phyloP scores from a whole-genome alignment of 2,113 vertebrate species.

The Eurystomus gularis region DNA sequence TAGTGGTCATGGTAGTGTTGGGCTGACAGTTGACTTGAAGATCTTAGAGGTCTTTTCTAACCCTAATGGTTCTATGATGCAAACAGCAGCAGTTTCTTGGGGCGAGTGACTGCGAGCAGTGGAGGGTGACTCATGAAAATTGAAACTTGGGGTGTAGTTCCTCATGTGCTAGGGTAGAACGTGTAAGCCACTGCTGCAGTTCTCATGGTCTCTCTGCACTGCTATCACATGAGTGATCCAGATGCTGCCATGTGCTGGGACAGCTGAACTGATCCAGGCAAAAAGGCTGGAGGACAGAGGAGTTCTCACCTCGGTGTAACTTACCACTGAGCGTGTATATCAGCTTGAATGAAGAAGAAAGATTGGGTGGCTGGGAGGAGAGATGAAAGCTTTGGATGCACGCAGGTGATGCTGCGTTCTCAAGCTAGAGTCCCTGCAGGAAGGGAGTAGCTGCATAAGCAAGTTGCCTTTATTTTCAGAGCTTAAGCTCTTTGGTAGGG shows the following conservation, averaged over 20 bases:
- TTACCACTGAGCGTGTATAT: not conserved
- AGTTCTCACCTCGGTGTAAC: not conserved
- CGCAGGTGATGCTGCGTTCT: not conserved
- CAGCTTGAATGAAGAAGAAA: not conserved
- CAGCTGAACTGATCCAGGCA: not conserved
- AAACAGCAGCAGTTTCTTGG: not conserved
- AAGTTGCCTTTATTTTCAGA: not conserved
- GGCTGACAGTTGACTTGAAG: too few species aligned
- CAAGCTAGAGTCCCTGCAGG: not conserved
- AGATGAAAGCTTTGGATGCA: not conserved
- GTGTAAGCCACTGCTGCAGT: not conserved
- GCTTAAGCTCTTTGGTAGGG: not conserved
- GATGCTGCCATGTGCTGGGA: not conserved
- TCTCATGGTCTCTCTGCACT: not conserved
- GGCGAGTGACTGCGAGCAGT: fast-evolving
- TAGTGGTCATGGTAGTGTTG: too few species aligned
- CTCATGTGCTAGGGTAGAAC: not conserved
- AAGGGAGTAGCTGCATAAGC: not conserved
- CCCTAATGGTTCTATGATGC: too few species aligned
- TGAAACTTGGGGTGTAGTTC: not conserved
- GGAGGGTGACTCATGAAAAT: not conserved
- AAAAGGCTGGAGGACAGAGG: not conserved
- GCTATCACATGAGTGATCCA: not conserved
- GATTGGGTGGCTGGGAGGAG: not conserved
- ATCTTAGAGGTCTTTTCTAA: too few species aligned